A percentile compares a stretch with the other conserved stretches of the same genome.
phyloP scores from a whole-genome alignment of 2,113 vertebrate species.

The Notothenia coriiceps region DNA sequence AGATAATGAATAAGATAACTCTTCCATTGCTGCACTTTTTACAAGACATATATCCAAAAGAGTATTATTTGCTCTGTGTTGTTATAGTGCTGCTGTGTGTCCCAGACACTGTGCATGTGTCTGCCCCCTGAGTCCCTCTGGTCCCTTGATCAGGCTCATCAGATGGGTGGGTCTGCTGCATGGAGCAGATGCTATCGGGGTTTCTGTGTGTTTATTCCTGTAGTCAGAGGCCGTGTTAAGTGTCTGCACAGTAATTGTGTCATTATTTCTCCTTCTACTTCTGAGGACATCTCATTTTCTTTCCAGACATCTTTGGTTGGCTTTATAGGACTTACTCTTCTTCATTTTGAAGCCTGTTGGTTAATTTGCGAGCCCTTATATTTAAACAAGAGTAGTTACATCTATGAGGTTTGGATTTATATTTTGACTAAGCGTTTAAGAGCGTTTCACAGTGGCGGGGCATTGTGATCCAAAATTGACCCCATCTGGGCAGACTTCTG shows the following conservation, averaged over 20 bases:
- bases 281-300: conserved; percentile 18
- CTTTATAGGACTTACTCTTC: not conserved
- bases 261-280: not conserved
- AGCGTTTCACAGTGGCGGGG: conserved; percentile 73
- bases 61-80: conserved; percentile 7
- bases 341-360: not conserved
- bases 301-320: conserved; percentile 5
- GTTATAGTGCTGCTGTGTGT: not conserved
- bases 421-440: conserved; percentile 5
- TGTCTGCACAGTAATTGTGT: conserved; percentile 11
- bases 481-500: conserved; percentile 42
- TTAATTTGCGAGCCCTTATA: not conserved
- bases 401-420: not conserved
- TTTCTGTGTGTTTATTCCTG: conserved; percentile 64
- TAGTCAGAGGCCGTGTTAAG: conserved; percentile 33
- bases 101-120: conserved; percentile 15
- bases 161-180: conserved; percentile 76
- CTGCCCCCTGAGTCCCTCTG: conserved; percentile 49
- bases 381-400: not conserved
- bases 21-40: not conserved
- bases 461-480: conserved; percentile 61
- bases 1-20: not conserved
- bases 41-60: not conserved
- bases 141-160: conserved; percentile 78
- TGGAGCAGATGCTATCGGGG: conserved; percentile 77